Base-by-base conservation (phyloP, 2,888 invertebrate species). In the Pyrocoelia pectoralis region DNA sequence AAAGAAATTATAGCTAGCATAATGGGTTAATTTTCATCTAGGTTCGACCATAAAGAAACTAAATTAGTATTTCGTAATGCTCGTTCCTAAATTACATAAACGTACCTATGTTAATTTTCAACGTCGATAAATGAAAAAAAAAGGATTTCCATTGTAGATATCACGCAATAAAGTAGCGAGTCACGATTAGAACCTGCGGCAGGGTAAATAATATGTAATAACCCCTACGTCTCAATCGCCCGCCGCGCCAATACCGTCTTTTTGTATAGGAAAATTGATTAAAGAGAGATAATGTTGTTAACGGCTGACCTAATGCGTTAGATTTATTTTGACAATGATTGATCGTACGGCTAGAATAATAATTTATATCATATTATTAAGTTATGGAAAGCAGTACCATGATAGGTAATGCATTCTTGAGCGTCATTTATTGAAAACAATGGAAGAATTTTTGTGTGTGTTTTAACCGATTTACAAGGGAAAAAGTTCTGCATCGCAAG, bases 291-390 rank as follows among this genome's bases (percentile, higher is more conserved):
- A 63, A 51, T 55, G 53, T 51, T 50, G 49, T 55, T 63, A 58
- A 58, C 63, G 41, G 49, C 51, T 58, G 56, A 58, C 58, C 54
- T 58, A 48, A 43, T 54, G 18, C 41, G 57, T 57, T 57, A 19
- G 50, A 55, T 18, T 54, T 55, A 63, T 58, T 62, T 61, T 61
- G 65, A 65, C 65, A 61, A 65, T 61, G 65, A 65, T 65, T 65
- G 65, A 65, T 65, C 9, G 50, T 56, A 56, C 56, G 56, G 60
- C 50, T 57, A 56, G 29, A 51, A 49, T 64, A 58, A 41, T 55
- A n/a, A n/a, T n/a, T n/a, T n/a, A n/a, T n/a, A n/a, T 28, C 51
- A 52, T 56, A 14, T 41, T 14, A 41, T 41, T 41, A 51, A 55
- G 51, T 55, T 59, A 55, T 59, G 55, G 49, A 64, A 46, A 59